phyloP scores from a whole-genome alignment of 2,888 invertebrate species.

The Toxonevra muliebris region DNA sequence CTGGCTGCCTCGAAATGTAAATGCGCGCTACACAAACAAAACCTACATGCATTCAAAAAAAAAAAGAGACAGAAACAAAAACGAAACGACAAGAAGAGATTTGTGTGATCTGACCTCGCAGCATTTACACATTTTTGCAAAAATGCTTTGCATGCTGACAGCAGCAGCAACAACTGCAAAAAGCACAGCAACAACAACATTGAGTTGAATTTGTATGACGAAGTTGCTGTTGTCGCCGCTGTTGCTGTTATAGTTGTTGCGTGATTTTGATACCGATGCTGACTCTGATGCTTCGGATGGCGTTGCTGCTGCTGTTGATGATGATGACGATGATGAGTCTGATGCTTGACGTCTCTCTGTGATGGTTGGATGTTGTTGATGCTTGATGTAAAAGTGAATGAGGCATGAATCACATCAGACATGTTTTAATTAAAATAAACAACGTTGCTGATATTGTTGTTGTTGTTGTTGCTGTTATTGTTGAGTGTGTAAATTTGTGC shows the following conservation, averaged over 20 bases:
- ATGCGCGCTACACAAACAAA: constrained; percentile 23
- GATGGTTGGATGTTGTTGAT: constrained; percentile 29
- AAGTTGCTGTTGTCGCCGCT: constrained; percentile 18
- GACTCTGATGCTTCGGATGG: constrained; percentile 7
- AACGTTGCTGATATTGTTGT: constrained; percentile 20
- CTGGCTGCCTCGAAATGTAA: too few species aligned
- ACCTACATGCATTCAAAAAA: constrained; percentile 1
- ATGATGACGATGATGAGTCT: neutral
- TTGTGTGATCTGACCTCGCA: constrained; percentile 31
- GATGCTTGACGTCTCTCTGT: neutral
- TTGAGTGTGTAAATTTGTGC: constrained; percentile 22
- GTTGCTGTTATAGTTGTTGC: constrained; percentile 16
- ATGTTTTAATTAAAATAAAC: constrained; percentile 34
- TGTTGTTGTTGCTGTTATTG: neutral
- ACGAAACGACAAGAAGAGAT: constrained; percentile 4
- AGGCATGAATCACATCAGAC: constrained; percentile 34
- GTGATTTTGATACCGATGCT: constrained; percentile 12
- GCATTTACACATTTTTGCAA: constrained; percentile 25
- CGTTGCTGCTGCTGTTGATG: constrained; percentile 11
- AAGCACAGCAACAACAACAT: constrained; percentile 12
- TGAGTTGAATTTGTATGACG: constrained; percentile 8
- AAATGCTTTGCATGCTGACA: constrained; percentile 26
- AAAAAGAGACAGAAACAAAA: too few species aligned
- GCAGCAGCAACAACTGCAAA: constrained; percentile 9
- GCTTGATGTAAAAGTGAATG: constrained; percentile 33